Conservation (phyloP, 2,888 invertebrate genomes). For the Limnephilus marmoratus region DNA sequence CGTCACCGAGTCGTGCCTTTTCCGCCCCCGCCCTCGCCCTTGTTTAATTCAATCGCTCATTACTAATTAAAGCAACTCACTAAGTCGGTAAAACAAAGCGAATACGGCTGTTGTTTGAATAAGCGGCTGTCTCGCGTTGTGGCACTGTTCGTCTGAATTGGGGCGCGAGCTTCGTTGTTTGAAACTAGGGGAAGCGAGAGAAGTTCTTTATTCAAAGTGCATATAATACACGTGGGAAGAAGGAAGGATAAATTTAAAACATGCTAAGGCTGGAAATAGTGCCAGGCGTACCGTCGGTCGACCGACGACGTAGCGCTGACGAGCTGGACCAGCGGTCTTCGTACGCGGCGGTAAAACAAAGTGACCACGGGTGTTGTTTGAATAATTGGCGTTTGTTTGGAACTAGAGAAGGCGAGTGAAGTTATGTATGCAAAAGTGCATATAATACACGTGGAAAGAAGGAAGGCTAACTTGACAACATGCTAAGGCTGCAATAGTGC, state of each 20-base stretch:
- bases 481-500: too few species aligned
- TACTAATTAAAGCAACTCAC: neutral
- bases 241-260: too few species aligned
- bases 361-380: neutral
- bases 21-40: neutral
- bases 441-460: too few species aligned
- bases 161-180: neutral
- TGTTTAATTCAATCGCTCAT: neutral
- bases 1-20: neutral
- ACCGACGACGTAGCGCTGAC: too few species aligned
- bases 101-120: neutral
- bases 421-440: too few species aligned
- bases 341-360: neutral
- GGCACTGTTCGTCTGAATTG: neutral
- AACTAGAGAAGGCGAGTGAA: too few species aligned
- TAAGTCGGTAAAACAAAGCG: neutral
- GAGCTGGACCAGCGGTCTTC: too few species aligned
- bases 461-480: too few species aligned
- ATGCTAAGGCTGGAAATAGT: too few species aligned
- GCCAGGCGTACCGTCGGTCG: too few species aligned
- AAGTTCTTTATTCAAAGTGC: neutral
- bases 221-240: neutral
- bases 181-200: too few species aligned
- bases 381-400: neutral
- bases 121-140: neutral